Conservation (phyloP, 2,113 vertebrate genomes). For the Oxygymnocypris stewartii region DNA sequence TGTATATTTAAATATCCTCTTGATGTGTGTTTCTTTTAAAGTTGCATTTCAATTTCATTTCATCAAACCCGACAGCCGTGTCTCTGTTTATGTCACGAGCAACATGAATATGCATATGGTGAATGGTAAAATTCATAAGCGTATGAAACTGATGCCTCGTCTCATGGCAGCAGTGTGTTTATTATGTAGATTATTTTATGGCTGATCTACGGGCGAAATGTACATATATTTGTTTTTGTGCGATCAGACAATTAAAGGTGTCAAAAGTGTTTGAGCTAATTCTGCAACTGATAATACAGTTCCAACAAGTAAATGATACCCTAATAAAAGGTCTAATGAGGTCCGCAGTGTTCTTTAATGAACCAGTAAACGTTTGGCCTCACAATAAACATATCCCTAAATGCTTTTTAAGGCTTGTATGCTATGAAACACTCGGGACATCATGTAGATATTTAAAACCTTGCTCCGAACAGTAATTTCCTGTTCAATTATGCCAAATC, state of each 20-base stretch:
- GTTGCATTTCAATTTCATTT: constrained; percentile 24
- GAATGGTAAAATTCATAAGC: constrained; percentile 40
- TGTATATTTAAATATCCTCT: constrained; percentile 48
- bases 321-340: constrained; percentile 20
- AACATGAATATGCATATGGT: constrained; percentile 46
- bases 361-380: constrained; percentile 23
- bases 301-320: constrained; percentile 13
- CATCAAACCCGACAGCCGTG: constrained; percentile 40
- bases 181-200: constrained; percentile 27
- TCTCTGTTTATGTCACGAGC: constrained; percentile 40
- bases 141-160: constrained; percentile 31
- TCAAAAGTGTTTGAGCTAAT: background rate
- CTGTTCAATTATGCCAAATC: constrained; percentile 30
- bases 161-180: background rate
- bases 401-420: constrained; percentile 26
- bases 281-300: background rate
- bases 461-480: constrained; percentile 1
- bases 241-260: constrained; percentile 21
- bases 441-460: constrained; percentile 6
- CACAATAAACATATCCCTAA: background rate
- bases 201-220: constrained; percentile 6
- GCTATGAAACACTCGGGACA: constrained; percentile 12
- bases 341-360: constrained; percentile 16
- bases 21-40: constrained; percentile 50
- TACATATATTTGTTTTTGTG: constrained; percentile 2